A percentile compares a stretch with the other conserved stretches of the same genome.
phyloP scores from a whole-genome alignment of 2,888 invertebrate genomes.

The Orchesella flavescens region DNA sequence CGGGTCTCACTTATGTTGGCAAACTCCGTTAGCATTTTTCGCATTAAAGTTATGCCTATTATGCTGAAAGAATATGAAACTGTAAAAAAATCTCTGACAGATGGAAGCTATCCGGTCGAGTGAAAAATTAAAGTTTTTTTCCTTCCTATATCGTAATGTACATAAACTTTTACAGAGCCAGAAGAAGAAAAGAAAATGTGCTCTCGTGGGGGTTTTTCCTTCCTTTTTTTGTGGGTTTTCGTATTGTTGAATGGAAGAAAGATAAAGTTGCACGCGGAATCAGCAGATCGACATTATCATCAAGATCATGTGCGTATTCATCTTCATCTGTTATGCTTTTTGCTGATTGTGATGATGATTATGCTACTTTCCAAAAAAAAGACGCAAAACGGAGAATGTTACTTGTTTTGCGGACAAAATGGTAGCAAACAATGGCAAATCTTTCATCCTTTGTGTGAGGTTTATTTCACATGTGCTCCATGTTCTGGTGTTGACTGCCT shows the following conservation, averaged over 20 bases:
- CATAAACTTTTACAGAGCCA: background rate
- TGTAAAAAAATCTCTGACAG: slow-evolving; percentile 28
- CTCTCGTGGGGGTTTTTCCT: slow-evolving; percentile 46
- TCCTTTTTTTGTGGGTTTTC: slow-evolving; percentile 35
- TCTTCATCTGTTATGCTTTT: background rate
- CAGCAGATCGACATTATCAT: slow-evolving; percentile 11
- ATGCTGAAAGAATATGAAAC: slow-evolving; percentile 1
- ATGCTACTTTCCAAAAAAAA: background rate
- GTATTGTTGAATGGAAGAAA: slow-evolving; percentile 21
- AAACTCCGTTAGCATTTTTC: background rate
- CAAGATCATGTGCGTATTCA: background rate
- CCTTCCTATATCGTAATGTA: background rate
- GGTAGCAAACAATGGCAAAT: background rate
- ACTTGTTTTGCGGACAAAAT: background rate
- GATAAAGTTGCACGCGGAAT: slow-evolving; percentile 36
- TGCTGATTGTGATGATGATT: background rate
- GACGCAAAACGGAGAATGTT: background rate
- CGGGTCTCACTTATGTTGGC: background rate
- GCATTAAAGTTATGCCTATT: slow-evolving; percentile 13
- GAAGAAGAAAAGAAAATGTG: slow-evolving; percentile 28
- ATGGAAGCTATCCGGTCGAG: slow-evolving; percentile 49
- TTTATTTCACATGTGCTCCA: background rate
- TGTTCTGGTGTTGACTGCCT: slow-evolving; percentile 2
- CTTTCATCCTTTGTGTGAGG: background rate
- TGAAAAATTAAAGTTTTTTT: slow-evolving; percentile 50